Percentiles rank a stretch among this genome's conserved stretches.
Evolutionary conservation across 2,888 invertebrate genomes (phyloP).

Genomic region (Oscheius sp.): DNA sequence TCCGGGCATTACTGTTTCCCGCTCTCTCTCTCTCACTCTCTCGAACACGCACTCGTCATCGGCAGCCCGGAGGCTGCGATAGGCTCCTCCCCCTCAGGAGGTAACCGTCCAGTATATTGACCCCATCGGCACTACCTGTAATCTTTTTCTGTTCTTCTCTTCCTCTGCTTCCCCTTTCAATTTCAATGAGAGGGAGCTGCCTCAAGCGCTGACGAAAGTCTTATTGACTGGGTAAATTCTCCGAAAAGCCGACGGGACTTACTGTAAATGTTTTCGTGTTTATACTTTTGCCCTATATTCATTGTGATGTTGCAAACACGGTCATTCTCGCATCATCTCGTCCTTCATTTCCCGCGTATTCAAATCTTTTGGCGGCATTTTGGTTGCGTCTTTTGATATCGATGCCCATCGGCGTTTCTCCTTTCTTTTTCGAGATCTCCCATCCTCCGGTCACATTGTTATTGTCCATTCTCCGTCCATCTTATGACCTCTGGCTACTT

Average conservation of each 20-base stretch:
- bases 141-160: neutral
- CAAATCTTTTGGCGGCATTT: too few species aligned
- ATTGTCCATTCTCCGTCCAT: too few species aligned
- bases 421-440: too few species aligned
- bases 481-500: neutral
- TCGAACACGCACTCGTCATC: neutral
- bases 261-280: too few species aligned
- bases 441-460: too few species aligned
- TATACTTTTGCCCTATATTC: neutral
- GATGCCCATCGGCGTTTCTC: too few species aligned
- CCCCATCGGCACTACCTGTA: neutral
- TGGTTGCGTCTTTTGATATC: too few species aligned
- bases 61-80: constrained; percentile 4
- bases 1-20: neutral
- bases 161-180: neutral
- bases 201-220: too few species aligned
- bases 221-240: too few species aligned
- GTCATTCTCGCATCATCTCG: neutral
- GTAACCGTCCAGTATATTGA: neutral
- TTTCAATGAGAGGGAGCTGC: too few species aligned
- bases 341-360: too few species aligned
- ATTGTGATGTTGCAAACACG: neutral
- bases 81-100: neutral
- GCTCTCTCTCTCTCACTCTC: neutral
- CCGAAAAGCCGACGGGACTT: too few species aligned